Evolutionary conservation across 1,140 invertebrate species (phyloP), one percentile per base, ranked within the genome.

Genomic region (Zophobas atratus): DNA sequence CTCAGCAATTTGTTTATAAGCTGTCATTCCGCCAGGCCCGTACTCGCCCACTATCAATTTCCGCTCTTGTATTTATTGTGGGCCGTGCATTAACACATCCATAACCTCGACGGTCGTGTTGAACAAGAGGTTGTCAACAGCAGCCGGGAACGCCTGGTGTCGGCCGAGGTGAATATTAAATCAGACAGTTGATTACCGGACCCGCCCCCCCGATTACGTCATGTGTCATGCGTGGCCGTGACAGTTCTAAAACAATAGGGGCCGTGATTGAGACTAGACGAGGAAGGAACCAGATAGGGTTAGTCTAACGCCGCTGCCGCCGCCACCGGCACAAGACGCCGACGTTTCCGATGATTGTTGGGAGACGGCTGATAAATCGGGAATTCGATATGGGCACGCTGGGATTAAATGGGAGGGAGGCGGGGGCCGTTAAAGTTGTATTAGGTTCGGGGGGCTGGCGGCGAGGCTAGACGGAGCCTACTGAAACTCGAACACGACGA

Each of bases 101-200:
- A 82, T 83, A 83, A 83, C 79, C 81, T 76, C 67, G 76, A 48
- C 63, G 67, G 43, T 63, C 76, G 75, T 77, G 78, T 81, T 81
- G 60, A 79, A 83, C 82, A 83, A 83, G 82, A 82, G 82, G 63
- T 84, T 84, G 83, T 84, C 83, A 84, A 82, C 83, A 78, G 81
- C 83, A 84, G 73, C 71, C 76, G 78, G 82, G 76, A 78, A 80
- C 80, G 82, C 82, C 78, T 75, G 80, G 75, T 80, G 63, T 79
- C 71, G 77, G 78, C 74, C 79, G 83, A 82, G 83, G 83, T 84
- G 84, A 84, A 84, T 84, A 84, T 84, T 84, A 84, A 84, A 84
- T 84, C 84, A 84, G 83, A 84, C 84, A 82, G 79, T 82, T 84
- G 84, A 84, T 84, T 84, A 82, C 82, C 79, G 77, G 82, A 82